A percentile compares a stretch with the other conserved stretches of the same genome.
phyloP scores from a whole-genome alignment of 2,113 vertebrate species.

The Halcyon malimbica region DNA sequence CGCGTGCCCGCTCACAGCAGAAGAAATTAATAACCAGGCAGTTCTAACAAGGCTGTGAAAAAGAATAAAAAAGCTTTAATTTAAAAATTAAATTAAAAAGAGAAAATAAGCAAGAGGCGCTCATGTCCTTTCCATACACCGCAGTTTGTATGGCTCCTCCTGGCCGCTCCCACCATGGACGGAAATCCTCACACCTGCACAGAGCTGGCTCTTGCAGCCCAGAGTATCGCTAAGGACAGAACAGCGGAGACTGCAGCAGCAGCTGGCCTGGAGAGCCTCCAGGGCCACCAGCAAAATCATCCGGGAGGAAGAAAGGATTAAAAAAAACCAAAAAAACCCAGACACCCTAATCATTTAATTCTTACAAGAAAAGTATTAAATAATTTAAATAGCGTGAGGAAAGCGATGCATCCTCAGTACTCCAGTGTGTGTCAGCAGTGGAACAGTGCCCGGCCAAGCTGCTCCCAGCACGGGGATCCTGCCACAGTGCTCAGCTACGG shows the following conservation, averaged over 20 bases:
- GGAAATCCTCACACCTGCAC: conserved; percentile 10
- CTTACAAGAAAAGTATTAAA: conserved; percentile 47
- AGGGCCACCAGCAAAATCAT: conserved; percentile 42
- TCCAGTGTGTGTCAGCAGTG: conserved; percentile 41
- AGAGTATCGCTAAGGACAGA: conserved; percentile 2
- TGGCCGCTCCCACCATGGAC: background rate
- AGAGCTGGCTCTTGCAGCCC: background rate
- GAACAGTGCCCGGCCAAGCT: background rate
- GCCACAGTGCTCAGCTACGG: background rate
- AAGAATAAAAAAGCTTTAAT: conserved; percentile 73
- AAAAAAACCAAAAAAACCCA: background rate
- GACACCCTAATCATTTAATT: conserved; percentile 3
- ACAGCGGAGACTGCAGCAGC: conserved; percentile 13
- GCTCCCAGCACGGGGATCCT: background rate
- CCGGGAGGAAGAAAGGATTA: background rate
- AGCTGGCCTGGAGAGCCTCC: conserved; percentile 22
- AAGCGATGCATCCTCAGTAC: conserved; percentile 16
- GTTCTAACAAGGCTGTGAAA: conserved; percentile 13
- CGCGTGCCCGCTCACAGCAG: fast-evolving
- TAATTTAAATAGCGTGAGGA: conserved; percentile 73
- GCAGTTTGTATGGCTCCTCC: background rate
- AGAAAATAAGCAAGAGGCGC: conserved; percentile 38
- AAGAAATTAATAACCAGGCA: conserved; percentile 21
- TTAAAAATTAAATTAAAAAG: conserved; percentile 76
- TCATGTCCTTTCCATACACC: conserved; percentile 22